Conservation (phyloP, 2,797 vertebrate species). For the Rhabdophis nuchalis region DNA sequence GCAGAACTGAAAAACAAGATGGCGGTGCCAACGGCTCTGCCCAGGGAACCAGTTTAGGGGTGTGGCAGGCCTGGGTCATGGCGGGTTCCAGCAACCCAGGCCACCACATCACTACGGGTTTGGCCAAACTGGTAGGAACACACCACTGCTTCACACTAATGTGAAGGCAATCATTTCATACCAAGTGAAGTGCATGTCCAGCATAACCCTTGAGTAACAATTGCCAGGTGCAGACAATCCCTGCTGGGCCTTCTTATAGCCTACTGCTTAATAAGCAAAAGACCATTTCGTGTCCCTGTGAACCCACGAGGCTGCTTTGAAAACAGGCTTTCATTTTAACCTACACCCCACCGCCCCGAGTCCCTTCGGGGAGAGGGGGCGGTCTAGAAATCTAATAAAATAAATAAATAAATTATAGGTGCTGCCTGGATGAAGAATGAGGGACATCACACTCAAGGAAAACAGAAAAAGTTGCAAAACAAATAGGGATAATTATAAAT, state of each 20-base stretch:
- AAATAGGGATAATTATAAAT: not conserved
- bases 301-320: not conserved
- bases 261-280: not conserved
- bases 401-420: too few relatives aligned
- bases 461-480: not conserved
- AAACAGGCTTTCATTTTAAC: not conserved
- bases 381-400: too few relatives aligned
- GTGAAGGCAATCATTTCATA: slow-evolving; percentile 21
- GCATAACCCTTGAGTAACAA: slow-evolving; percentile 13
- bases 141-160: slow-evolving; percentile 20
- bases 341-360: too few relatives aligned
- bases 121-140: too few relatives aligned
- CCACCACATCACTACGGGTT: too few relatives aligned
- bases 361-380: too few relatives aligned
- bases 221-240: not conserved
- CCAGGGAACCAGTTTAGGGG: too few relatives aligned
- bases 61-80: too few relatives aligned
- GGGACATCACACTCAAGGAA: not conserved
- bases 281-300: not conserved
- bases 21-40: too few relatives aligned
- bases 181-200: slow-evolving; percentile 13
- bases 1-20: too few relatives aligned
- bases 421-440: not conserved
- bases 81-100: too few relatives aligned
- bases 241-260: not conserved